A percentile compares a stretch with the other conserved stretches of the same genome.
These are phyloP conservation scores for Cisticola juncidis DNA, from an alignment of 2,113 vertebrate genomes.

Conservation along the genomic window DNA sequence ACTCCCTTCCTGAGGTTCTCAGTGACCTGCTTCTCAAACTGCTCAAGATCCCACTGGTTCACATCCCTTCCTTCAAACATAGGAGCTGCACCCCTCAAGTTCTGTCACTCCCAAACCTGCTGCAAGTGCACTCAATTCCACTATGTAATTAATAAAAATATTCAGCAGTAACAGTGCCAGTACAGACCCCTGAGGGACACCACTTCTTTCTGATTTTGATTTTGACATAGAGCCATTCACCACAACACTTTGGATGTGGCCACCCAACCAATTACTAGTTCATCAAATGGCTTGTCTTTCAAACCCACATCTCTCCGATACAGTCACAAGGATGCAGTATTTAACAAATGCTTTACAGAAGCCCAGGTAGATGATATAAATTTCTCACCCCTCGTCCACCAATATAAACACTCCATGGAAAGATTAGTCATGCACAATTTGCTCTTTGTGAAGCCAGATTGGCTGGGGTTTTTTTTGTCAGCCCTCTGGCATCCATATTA, in stretches of 20 bases:
- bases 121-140: not conserved
- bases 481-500: not conserved
- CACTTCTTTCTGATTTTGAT: not conserved
- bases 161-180: not conserved
- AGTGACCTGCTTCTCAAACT: not conserved
- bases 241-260: not conserved
- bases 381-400: not conserved
- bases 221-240: not conserved
- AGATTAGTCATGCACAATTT: not conserved
- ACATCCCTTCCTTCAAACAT: not conserved
- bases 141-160: not conserved
- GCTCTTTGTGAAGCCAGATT: not conserved
- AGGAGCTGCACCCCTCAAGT: rapidly evolving
- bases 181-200: not conserved
- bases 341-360: not conserved
- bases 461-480: not conserved
- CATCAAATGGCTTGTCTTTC: not conserved
- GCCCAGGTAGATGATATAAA: not conserved
- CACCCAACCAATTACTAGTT: not conserved
- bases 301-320: not conserved
- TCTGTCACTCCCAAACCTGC: not conserved
- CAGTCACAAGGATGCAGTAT: not conserved
- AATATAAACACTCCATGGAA: not conserved
- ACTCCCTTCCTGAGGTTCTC: not conserved
- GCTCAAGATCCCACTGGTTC: not conserved